Percentiles rank a stretch among this genome's conserved stretches.
These are phyloP conservation scores for Callyntrura guangdongensis DNA, from an alignment of 2,888 invertebrate genomes.

Conservation along the genomic window DNA sequence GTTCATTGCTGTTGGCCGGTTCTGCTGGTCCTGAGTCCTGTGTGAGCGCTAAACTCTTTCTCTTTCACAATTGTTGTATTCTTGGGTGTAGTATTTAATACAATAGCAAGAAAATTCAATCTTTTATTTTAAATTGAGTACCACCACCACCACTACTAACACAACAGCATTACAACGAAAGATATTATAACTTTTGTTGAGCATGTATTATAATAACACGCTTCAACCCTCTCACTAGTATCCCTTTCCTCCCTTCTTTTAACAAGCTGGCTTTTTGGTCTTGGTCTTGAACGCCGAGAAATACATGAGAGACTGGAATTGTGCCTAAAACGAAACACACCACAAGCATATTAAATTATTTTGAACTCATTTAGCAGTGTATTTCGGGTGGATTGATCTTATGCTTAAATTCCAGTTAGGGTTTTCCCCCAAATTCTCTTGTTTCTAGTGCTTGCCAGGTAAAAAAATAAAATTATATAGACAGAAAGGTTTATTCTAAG, in stretches of 20 bases:
- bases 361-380: no score
- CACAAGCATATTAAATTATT: no score
- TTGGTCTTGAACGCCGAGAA: no score
- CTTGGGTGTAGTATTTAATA: neutral
- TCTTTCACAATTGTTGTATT: neutral
- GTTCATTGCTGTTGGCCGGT: neutral
- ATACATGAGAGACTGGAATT: no score
- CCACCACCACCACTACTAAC: neutral
- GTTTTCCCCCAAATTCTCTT: neutral
- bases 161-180: neutral
- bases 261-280: no score
- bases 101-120: constrained; percentile 18
- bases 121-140: constrained; percentile 41
- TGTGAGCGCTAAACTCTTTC: constrained; percentile 31
- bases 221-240: no score
- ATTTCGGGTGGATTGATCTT: no score
- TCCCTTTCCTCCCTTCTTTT: no score
- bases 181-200: neutral
- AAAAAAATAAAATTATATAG: constrained; percentile 19
- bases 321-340: no score
- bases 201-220: no score
- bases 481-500: neutral
- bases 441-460: neutral
- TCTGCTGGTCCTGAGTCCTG: constrained; percentile 27
- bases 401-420: neutral